phyloP scores from a whole-genome alignment of 2,888 invertebrate species.

The Dasypolia templi region DNA sequence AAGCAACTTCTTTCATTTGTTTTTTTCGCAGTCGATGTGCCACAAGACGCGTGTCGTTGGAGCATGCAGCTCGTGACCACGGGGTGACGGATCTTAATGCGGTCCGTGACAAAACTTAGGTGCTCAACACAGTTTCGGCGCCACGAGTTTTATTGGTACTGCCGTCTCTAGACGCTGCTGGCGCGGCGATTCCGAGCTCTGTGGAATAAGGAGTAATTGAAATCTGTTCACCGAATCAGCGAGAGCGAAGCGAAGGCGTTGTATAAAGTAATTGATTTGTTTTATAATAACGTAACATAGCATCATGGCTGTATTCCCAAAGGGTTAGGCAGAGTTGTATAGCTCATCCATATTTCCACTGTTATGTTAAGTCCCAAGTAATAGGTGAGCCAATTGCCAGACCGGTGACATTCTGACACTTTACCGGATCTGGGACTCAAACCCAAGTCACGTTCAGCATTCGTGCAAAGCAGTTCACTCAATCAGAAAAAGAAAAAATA shows the following conservation, averaged over 20 bases:
- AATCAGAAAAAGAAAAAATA: no score
- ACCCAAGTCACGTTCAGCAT: no score
- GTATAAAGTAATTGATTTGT: constrained; percentile 27
- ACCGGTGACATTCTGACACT: no score
- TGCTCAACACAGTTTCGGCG: not conserved
- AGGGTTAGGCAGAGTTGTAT: not conserved
- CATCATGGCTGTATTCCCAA: not conserved
- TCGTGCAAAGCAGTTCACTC: no score
- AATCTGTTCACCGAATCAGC: constrained; percentile 14
- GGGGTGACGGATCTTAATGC: not conserved
- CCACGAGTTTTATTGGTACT: not conserved
- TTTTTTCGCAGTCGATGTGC: not conserved
- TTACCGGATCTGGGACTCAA: no score
- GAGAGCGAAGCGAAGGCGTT: not conserved
- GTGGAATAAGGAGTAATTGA: constrained; percentile 55
- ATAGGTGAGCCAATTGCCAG: not conserved
- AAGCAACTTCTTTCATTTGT: not conserved
- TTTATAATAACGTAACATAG: constrained; percentile 3
- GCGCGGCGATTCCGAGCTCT: not conserved
- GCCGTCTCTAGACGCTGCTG: not conserved
- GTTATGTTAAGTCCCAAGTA: not conserved
- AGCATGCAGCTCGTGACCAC: not conserved
- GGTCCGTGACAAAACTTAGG: not conserved
- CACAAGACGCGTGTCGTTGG: not conserved
- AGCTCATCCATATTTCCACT: not conserved